These are phyloP conservation scores for Hiodon alosoides DNA, from an alignment of 2,113 vertebrate genomes.

Conservation along the genomic window DNA sequence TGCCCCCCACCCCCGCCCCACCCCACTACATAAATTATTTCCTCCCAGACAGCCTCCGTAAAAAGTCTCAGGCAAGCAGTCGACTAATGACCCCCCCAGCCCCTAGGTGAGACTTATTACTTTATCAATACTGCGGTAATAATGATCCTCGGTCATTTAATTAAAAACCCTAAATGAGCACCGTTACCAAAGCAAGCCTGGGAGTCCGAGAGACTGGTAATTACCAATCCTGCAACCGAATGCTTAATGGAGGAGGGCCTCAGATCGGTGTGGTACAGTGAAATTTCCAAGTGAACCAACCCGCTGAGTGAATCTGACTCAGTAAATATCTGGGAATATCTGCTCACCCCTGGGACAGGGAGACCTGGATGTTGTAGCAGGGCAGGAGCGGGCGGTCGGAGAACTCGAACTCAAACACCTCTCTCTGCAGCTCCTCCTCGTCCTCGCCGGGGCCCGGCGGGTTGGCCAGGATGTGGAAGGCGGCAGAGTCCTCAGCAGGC, in stretches of 20 bases:
- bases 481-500: slow-evolving; percentile 74
- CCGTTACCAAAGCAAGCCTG: slow-evolving; percentile 5
- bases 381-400: slow-evolving; percentile 82
- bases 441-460: slow-evolving; percentile 76
- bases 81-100: slow-evolving; percentile 1
- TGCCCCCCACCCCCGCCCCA: not conserved
- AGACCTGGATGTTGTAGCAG: slow-evolving; percentile 93
- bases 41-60: not conserved
- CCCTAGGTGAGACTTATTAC: slow-evolving; percentile 24
- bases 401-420: slow-evolving; percentile 90
- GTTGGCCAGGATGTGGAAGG: slow-evolving; percentile 81
- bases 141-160: slow-evolving; percentile 22
- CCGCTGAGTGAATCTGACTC: not conserved
- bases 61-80: not conserved
- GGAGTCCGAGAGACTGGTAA: slow-evolving; percentile 20
- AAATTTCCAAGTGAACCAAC: too few species aligned
- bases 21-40: slow-evolving; percentile 8
- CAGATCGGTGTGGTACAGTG: too few species aligned
- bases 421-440: slow-evolving; percentile 75
- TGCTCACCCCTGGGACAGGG: slow-evolving; percentile 88
- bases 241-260: not conserved
- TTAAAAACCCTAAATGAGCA: slow-evolving; percentile 21
- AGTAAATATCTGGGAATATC: not conserved
- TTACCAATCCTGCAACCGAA: slow-evolving; percentile 15
- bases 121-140: slow-evolving; percentile 25